phyloP scores from a whole-genome alignment of 2,797 vertebrate genomes.

The Danio albolineatus region DNA sequence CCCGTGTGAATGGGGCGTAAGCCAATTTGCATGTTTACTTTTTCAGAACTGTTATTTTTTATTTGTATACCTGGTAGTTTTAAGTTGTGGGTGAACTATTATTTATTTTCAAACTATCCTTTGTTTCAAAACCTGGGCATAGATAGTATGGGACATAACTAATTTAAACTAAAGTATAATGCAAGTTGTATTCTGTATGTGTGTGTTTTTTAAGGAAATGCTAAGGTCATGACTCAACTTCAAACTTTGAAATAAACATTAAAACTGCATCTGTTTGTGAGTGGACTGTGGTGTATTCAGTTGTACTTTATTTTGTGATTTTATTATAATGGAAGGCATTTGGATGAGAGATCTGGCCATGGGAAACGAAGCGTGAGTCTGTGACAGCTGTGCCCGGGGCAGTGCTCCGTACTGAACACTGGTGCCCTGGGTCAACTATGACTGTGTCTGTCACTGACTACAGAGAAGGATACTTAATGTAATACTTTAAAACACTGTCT shows the following conservation, averaged over 20 bases:
- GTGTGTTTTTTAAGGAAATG: background rate
- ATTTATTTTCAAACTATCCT: no score
- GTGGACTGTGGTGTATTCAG: background rate
- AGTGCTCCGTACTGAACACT: background rate
- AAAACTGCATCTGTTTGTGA: background rate
- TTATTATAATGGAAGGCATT: background rate
- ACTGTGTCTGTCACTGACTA: background rate
- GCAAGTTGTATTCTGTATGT: no score
- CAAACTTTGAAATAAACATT: background rate
- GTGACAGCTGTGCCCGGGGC: background rate
- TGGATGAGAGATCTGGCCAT: constrained; percentile 14
- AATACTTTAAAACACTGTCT: background rate
- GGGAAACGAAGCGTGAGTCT: background rate
- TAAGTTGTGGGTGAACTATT: no score
- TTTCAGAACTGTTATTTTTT: no score
- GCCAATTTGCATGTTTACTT: no score
- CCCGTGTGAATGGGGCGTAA: no score
- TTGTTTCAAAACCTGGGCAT: no score
- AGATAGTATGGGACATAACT: no score
- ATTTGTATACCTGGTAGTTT: no score
- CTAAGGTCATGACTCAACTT: background rate
- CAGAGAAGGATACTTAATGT: background rate
- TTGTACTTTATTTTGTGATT: background rate
- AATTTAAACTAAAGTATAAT: no score
- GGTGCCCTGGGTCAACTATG: constrained; percentile 17